Evolutionary conservation across 2,888 invertebrate species (phyloP), one percentile per base, ranked within the genome.

Genomic region (Calameuta filiformis): DNA sequence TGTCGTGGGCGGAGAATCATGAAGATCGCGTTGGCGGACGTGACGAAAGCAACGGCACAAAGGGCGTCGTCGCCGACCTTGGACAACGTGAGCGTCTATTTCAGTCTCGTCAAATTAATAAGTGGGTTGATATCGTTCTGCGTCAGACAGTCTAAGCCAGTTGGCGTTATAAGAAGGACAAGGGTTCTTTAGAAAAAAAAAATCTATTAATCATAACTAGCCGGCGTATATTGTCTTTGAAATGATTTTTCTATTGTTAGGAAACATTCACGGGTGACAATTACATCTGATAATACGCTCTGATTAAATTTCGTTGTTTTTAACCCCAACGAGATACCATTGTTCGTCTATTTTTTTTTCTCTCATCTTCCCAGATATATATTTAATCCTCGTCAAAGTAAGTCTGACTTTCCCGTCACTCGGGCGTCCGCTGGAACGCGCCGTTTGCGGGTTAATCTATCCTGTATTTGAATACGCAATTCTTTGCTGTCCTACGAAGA

Each of bases 1-100:
- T 76, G 73, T 76, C 76, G 75, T 77, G 73, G 76, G 73, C 34
- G 73, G 69, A 76, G 69, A 73, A 76, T 77, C 75, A 80, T 82
- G 76, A 79, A 81, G 79, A 81, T 75, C 68, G 78, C 82, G 82
- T 81, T 80, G 79, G 79, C 79, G 79, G 73, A 76, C 74, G 75
- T 81, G 79, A 81, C 80, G 80, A 76, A 81, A 79, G 30, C 34
- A 15, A 6, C 40, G 40, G 0, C 9, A 15, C 56, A 56, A 56
- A 56, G 56, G 56, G 56, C 56, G 23, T 56, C 56, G 23, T 23
- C 23, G 23, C 56, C 15, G 56, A 56, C 23, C 23, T 56, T 56
- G 23, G 56, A 23, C 56, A 56, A 56, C 56, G 56, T 9, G 2
- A 56, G 23, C 56, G 23, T 56, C 56, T 56, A 56, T 15, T 56